phyloP scores from a whole-genome alignment of 2,888 invertebrate species.

The Petrophora chlorosata region DNA sequence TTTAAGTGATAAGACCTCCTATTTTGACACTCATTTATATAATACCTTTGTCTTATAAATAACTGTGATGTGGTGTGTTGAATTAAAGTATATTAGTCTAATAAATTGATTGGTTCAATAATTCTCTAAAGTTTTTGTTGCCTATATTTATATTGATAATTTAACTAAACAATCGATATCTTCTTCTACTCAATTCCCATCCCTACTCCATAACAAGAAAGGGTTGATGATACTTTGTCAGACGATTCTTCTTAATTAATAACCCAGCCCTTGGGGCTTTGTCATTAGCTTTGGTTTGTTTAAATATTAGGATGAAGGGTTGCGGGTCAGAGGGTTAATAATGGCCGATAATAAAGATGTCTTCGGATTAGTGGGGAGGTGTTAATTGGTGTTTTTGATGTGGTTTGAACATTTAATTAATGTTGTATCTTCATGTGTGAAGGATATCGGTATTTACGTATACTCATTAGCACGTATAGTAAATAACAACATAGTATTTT shows the following conservation, averaged over 20 bases:
- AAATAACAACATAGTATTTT: no score
- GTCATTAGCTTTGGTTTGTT: slow-evolving; percentile 70
- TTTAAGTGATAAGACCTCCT: no score
- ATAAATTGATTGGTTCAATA: no score
- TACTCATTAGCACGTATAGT: no score
- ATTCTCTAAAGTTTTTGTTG: no score
- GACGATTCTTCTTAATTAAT: slow-evolving; percentile 78
- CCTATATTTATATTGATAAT: neutral
- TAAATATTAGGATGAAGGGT: slow-evolving; percentile 66
- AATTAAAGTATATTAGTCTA: neutral
- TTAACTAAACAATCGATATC: slow-evolving; percentile 23
- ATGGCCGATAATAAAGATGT: slow-evolving; percentile 57
- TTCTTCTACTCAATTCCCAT: slow-evolving; percentile 16
- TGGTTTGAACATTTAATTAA: neutral
- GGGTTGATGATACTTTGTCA: slow-evolving; percentile 80
- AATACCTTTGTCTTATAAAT: no score
- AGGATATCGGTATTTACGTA: no score
- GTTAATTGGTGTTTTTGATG: slow-evolving; percentile 5
- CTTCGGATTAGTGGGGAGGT: slow-evolving; percentile 37
- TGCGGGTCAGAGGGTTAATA: slow-evolving; percentile 59
- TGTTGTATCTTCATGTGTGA: no score
- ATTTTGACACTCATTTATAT: no score
- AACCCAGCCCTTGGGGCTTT: slow-evolving; percentile 65
- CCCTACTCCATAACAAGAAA: slow-evolving; percentile 57
- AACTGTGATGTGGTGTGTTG: no score